Conservation (phyloP, 92 coral and sea anemone genomes). For the Actinostola sp. region DNA sequence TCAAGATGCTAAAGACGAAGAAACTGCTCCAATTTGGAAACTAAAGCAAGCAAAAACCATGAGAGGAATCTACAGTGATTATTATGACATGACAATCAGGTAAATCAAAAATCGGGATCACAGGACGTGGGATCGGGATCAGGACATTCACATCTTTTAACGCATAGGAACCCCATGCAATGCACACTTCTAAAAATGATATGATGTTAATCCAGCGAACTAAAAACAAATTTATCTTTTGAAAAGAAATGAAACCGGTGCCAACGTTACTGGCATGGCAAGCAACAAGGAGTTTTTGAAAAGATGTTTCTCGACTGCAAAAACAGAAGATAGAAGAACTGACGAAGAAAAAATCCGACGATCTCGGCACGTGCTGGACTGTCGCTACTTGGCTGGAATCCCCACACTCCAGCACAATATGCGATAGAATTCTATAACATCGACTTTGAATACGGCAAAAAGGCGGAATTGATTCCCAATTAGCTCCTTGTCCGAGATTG, state of each 20-base stretch:
- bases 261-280: constrained; percentile 43
- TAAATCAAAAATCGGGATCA: neutral
- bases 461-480: constrained; percentile 38
- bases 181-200: no score
- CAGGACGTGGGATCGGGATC: neutral
- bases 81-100: constrained; percentile 12
- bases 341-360: no score
- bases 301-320: constrained; percentile 7
- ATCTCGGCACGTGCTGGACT: constrained; percentile 44
- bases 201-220: no score
- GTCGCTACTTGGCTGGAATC: constrained; percentile 56
- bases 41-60: neutral
- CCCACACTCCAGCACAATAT: constrained; percentile 33
- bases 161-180: neutral
- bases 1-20: constrained; percentile 14
- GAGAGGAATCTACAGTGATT: neutral
- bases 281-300: constrained; percentile 1
- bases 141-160: neutral
- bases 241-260: constrained; percentile 64
- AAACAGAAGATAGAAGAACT: no score
- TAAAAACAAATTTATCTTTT: no score
- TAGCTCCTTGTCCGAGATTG: neutral
- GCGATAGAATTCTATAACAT: constrained; percentile 41
- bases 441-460: constrained; percentile 54
- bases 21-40: constrained; percentile 15